These are phyloP conservation scores for Meganola albula DNA, from an alignment of 2,888 invertebrate species.

Conservation along the genomic window DNA sequence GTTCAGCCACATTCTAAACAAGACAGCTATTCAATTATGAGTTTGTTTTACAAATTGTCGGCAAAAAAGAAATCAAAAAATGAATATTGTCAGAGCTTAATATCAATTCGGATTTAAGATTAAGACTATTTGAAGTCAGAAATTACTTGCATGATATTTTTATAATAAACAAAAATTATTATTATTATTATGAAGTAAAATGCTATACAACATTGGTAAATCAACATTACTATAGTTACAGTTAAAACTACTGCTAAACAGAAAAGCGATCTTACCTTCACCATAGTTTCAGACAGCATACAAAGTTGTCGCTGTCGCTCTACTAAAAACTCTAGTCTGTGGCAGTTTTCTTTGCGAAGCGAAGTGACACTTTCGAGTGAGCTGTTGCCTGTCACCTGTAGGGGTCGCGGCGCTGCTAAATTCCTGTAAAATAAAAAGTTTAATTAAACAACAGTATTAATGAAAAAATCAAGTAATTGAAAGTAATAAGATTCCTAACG, in stretches of 20 bases:
- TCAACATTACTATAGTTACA: too few relatives aligned
- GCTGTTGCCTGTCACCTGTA: conserved; percentile 41
- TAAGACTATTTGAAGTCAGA: too few relatives aligned
- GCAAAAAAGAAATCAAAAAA: not conserved
- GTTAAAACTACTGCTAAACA: too few relatives aligned
- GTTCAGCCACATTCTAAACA: conserved; percentile 1
- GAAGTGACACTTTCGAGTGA: conserved; percentile 51
- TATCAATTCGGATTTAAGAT: too few relatives aligned
- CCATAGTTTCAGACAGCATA: conserved; percentile 82
- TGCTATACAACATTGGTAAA: too few relatives aligned
- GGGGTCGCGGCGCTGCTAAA: conserved; percentile 48
- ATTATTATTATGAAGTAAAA: too few relatives aligned
- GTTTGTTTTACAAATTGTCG: not conserved
- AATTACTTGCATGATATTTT: too few relatives aligned
- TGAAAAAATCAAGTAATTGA: too few relatives aligned
- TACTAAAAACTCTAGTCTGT: conserved; percentile 82
- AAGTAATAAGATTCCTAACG: too few relatives aligned
- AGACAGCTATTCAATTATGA: too few relatives aligned
- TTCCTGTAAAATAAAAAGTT: conserved; percentile 51
- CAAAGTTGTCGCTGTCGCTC: conserved; percentile 87
- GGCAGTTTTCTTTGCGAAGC: conserved; percentile 82
- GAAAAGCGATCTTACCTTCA: conserved; percentile 73
- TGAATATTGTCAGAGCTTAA: not conserved
- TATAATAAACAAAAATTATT: too few relatives aligned
- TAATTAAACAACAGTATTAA: too few relatives aligned